These are phyloP conservation scores for Orchestes rusci DNA, from an alignment of 2,888 invertebrate genomes.

Conservation along the genomic window DNA sequence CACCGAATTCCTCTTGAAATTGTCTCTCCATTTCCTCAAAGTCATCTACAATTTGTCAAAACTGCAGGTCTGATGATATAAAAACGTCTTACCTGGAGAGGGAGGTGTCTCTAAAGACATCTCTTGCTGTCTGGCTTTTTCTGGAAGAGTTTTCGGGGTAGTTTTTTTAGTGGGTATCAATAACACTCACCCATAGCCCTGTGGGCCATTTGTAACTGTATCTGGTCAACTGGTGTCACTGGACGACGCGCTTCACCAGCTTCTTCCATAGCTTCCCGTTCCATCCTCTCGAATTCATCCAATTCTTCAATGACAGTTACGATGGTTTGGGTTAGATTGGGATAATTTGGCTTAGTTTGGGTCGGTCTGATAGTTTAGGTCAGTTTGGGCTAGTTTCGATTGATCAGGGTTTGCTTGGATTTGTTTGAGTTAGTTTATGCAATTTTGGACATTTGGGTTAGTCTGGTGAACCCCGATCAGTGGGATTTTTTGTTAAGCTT, in stretches of 20 bases:
- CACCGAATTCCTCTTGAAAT: neutral
- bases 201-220: no score
- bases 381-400: no score
- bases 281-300: neutral
- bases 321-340: neutral
- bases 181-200: no score
- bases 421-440: no score
- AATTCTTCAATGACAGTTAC: neutral
- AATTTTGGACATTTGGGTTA: no score
- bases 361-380: neutral
- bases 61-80: no score
- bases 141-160: neutral
- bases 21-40: neutral
- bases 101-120: neutral
- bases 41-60: neutral
- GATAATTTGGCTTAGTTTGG: slow-evolving; percentile 2
- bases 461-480: no score
- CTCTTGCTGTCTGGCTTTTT: slow-evolving; percentile 1
- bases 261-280: no score
- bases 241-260: no score
- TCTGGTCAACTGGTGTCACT: no score
- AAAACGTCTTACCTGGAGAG: neutral
- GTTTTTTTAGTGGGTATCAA: neutral
- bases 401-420: no score
- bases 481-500: no score